These are phyloP conservation scores for Steatocranus sp. DNA, from an alignment of 2,797 vertebrate species.

Conservation along the genomic window DNA sequence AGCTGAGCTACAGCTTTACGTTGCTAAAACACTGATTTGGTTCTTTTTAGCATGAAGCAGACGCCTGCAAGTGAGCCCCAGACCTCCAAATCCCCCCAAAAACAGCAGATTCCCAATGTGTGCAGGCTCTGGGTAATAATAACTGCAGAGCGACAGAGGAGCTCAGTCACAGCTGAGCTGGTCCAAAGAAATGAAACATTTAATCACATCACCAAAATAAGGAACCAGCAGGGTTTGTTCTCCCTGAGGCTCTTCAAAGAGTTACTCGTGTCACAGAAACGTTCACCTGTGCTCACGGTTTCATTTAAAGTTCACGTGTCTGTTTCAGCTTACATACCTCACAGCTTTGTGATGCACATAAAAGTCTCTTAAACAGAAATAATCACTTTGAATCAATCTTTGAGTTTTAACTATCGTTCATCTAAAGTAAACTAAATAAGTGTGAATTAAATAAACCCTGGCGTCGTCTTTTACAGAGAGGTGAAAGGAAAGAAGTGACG, in stretches of 20 bases:
- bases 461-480: fast-evolving
- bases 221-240: neutral
- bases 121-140: neutral
- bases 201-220: neutral
- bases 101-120: neutral
- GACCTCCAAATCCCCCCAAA: neutral
- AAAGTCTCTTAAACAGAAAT: neutral
- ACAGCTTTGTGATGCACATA: neutral
- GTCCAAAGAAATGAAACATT: neutral
- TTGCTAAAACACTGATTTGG: neutral
- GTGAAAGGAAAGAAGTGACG: neutral
- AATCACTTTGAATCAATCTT: neutral
- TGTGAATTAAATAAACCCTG: fast-evolving
- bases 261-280: neutral
- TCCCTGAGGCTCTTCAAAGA: neutral
- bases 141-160: neutral
- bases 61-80: neutral
- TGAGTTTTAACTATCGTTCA: neutral
- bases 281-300: neutral
- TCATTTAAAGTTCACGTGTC: neutral
- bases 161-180: neutral
- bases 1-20: fast-evolving
- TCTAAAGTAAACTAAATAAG: neutral
- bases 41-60: neutral
- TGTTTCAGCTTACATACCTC: neutral